Evolutionary conservation across 2,888 invertebrate genomes (phyloP).

Genomic region (Pristionchus fissidentatus): DNA sequence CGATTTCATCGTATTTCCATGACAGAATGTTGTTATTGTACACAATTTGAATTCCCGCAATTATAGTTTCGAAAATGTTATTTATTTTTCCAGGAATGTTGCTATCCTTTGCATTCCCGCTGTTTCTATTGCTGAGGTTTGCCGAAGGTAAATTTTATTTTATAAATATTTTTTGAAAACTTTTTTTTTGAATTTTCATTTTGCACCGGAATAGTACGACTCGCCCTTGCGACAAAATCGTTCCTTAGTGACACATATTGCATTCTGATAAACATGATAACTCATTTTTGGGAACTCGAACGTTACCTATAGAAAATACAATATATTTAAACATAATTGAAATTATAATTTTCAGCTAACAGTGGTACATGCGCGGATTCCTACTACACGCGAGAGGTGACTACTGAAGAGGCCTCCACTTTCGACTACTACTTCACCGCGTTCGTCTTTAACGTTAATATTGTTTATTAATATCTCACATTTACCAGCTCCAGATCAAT

Average conservation of each 20-base stretch:
- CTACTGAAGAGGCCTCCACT: not conserved
- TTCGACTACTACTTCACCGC: constrained; percentile 47
- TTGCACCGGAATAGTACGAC: not conserved
- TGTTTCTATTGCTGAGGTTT: constrained; percentile 43
- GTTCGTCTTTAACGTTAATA: not conserved
- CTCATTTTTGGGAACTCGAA: too few relatives aligned
- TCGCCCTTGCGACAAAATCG: not conserved
- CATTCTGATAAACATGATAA: too few relatives aligned
- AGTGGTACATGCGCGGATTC: constrained; percentile 4
- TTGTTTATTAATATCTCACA: too few relatives aligned
- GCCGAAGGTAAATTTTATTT: not conserved
- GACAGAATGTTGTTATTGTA: not conserved
- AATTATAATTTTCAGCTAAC: not conserved
- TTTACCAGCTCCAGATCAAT: not conserved
- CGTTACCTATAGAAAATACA: too few relatives aligned
- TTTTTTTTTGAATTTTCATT: not conserved
- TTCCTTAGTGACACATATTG: too few relatives aligned
- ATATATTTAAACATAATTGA: too few relatives aligned
- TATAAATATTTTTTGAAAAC: not conserved
- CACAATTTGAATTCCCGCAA: too few relatives aligned
- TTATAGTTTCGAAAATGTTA: too few relatives aligned
- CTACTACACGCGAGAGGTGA: not conserved
- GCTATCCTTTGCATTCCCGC: not conserved
- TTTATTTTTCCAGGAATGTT: constrained; percentile 20
- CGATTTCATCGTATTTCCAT: not conserved